A percentile compares a stretch with the other conserved stretches of the same genome.
These are phyloP conservation scores for Lamellibrachia satsuma DNA, from an alignment of 2,888 invertebrate genomes.

Conservation along the genomic window DNA sequence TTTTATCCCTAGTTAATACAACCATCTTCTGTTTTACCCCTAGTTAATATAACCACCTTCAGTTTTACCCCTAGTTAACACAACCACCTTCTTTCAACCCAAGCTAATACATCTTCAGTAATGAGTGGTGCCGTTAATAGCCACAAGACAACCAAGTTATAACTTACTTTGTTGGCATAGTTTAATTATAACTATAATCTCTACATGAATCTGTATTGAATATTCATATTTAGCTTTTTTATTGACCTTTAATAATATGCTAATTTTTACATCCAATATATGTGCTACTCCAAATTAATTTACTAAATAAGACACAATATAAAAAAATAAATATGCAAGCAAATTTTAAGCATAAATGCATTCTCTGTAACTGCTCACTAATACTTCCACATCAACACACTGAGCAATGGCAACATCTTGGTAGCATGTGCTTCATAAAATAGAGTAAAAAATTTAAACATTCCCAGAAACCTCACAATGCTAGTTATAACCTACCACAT, in stretches of 20 bases:
- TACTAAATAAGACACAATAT: background rate
- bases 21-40: too few species aligned
- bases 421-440: background rate
- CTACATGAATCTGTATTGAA: background rate
- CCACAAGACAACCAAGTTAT: too few species aligned
- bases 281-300: background rate
- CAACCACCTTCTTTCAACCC: too few species aligned
- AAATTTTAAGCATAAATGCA: background rate
- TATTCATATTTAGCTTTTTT: background rate
- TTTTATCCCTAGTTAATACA: too few species aligned
- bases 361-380: background rate
- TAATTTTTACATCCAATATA: slow-evolving; percentile 3
- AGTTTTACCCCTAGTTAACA: too few species aligned
- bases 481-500: background rate
- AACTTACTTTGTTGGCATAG: background rate
- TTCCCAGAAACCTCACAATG: background rate
- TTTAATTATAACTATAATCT: background rate
- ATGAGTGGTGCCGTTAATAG: too few species aligned
- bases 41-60: too few species aligned
- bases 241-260: background rate
- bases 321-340: background rate
- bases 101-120: too few species aligned
- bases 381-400: background rate
- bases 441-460: background rate
- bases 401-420: background rate